A percentile compares a stretch with the other conserved stretches of the same genome.
phyloP scores from a whole-genome alignment of 2,113 vertebrate genomes.

The Hypomesus transpacificus region DNA sequence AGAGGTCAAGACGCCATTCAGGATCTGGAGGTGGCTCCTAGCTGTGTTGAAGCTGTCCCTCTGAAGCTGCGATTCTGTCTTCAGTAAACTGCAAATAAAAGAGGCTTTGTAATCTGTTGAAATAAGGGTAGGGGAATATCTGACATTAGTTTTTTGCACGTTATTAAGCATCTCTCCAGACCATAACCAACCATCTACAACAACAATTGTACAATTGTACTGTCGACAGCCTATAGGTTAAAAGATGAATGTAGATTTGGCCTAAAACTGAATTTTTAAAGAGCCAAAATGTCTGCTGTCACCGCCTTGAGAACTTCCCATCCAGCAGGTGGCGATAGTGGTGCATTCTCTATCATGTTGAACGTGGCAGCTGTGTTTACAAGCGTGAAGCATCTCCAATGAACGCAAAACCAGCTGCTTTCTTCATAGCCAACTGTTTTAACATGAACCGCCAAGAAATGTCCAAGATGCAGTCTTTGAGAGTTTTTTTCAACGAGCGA shows the following conservation, averaged over 20 bases:
- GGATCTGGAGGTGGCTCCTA: neutral
- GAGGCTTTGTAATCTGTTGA: slow-evolving; percentile 5
- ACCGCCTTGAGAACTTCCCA: slow-evolving; percentile 10
- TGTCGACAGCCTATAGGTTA: too few relatives aligned
- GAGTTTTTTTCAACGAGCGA: slow-evolving; percentile 53
- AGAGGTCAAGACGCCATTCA: neutral
- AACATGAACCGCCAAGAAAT: neutral
- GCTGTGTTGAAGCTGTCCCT: neutral
- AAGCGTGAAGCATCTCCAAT: slow-evolving; percentile 33
- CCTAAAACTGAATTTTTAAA: too few relatives aligned
- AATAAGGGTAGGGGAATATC: neutral
- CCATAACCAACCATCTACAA: neutral
- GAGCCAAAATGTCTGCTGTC: too few relatives aligned
- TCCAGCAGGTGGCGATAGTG: slow-evolving; percentile 37
- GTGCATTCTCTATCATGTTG: slow-evolving; percentile 20
- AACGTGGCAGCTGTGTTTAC: slow-evolving; percentile 55
- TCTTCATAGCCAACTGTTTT: neutral
- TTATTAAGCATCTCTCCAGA: neutral
- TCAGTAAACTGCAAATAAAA: neutral
- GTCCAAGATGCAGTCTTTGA: slow-evolving; percentile 50
- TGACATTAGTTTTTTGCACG: neutral
- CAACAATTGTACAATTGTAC: neutral
- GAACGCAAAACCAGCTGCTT: neutral
- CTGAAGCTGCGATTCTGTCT: neutral
- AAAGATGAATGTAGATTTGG: too few relatives aligned